Evolutionary conservation across 2,797 vertebrate species (phyloP).

Genomic region (Sparus aurata): DNA sequence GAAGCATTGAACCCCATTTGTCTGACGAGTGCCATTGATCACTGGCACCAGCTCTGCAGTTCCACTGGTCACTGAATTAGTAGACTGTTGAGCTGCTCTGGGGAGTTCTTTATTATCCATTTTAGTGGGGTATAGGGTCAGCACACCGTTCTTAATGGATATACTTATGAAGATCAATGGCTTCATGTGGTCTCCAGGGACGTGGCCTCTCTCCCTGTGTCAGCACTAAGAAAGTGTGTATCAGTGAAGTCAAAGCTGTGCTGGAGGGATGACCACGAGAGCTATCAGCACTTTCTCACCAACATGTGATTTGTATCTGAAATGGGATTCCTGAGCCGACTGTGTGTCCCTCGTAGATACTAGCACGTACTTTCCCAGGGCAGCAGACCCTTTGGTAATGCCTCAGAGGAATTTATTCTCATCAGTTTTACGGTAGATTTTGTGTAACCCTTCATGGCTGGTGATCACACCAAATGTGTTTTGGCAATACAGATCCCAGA

Average conservation of each 20-base stretch:
- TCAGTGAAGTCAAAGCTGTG: constrained; percentile 6
- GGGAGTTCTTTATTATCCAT: constrained; percentile 18
- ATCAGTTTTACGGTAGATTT: neutral
- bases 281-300: neutral
- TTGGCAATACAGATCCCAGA: neutral
- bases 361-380: neutral
- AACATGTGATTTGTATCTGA: neutral
- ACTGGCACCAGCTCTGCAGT: neutral
- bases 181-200: constrained; percentile 5
- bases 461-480: neutral
- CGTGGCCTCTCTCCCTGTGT: neutral
- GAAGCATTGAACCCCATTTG: constrained; percentile 8
- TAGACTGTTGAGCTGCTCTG: neutral
- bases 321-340: neutral
- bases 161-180: constrained; percentile 21
- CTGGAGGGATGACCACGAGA: neutral
- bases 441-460: neutral
- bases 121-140: constrained; percentile 12
- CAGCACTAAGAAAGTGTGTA: neutral
- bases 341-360: neutral
- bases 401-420: neutral
- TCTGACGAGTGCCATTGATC: constrained; percentile 11
- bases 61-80: constrained; percentile 1
- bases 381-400: neutral
- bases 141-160: constrained; percentile 26